These are phyloP conservation scores for Betta splendens DNA, from an alignment of 2,797 vertebrate genomes.

Conservation along the genomic window DNA sequence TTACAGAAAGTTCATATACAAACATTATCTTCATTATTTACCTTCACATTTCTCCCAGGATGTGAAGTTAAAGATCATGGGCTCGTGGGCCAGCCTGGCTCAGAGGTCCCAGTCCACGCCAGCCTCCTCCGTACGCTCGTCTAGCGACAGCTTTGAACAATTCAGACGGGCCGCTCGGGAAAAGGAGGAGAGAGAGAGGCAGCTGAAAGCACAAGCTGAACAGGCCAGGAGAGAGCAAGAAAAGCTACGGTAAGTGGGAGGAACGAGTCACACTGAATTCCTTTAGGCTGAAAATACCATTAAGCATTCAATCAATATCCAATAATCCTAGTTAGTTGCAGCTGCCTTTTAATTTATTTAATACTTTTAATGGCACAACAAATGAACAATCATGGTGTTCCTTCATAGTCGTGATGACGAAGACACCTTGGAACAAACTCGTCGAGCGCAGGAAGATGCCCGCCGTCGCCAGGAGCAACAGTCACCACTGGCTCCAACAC, in stretches of 20 bases:
- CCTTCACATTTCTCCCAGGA: constrained; percentile 69
- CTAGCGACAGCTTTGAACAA: constrained; percentile 93
- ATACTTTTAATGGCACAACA: too few species aligned
- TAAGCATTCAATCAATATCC: too few species aligned
- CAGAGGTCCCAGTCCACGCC: constrained; percentile 88
- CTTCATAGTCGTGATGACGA: constrained; percentile 86
- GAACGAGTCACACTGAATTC: too few species aligned
- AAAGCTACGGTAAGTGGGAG: constrained; percentile 82
- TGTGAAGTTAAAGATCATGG: constrained; percentile 91
- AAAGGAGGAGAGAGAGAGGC: constrained; percentile 91
- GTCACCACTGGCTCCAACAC: constrained; percentile 77
- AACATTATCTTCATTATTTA: too few species aligned
- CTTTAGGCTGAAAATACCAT: too few species aligned
- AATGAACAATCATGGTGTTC: too few species aligned
- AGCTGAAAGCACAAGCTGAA: constrained; percentile 89
- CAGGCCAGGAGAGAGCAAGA: constrained; percentile 86
- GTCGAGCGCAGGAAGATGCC: constrained; percentile 63
- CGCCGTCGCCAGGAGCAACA: constrained; percentile 84
- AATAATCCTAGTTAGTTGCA: too few species aligned
- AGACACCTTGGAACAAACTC: constrained; percentile 81
- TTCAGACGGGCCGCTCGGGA: constrained; percentile 88
- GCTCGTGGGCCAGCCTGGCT: constrained; percentile 91
- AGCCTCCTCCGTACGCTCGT: constrained; percentile 86
- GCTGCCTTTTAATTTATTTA: too few species aligned
- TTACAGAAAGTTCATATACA: too few species aligned